Evolutionary conservation across 37 sponge, comb jelly and placozoan genomes (phyloP).

Genomic region (Beroe forskalii): DNA sequence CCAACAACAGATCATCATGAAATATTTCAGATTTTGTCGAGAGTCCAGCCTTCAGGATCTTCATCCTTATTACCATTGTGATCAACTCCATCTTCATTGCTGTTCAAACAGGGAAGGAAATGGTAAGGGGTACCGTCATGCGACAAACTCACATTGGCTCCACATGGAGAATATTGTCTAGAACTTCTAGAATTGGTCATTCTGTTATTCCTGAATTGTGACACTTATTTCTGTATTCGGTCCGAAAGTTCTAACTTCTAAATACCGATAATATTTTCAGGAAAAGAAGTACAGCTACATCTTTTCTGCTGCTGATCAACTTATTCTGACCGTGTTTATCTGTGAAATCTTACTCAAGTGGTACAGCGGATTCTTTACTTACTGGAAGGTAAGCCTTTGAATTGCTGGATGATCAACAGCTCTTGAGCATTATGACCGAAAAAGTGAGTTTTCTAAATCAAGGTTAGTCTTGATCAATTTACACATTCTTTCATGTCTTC

Average conservation of each 20-base stretch:
- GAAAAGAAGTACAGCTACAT: constrained; percentile 44
- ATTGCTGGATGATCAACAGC: background rate
- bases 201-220: too few relatives aligned
- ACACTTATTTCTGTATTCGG: too few relatives aligned
- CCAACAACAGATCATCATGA: too few relatives aligned
- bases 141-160: too few relatives aligned
- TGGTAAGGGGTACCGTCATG: constrained; percentile 43
- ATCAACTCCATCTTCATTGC: constrained; percentile 60
- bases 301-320: constrained; percentile 59
- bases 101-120: constrained; percentile 36
- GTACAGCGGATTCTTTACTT: constrained; percentile 60
- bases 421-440: too few relatives aligned
- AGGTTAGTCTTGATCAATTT: too few relatives aligned
- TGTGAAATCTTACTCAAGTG: constrained; percentile 66
- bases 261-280: too few relatives aligned
- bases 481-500: background rate
- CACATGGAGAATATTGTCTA: too few relatives aligned
- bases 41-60: constrained; percentile 6
- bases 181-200: too few relatives aligned
- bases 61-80: constrained; percentile 45
- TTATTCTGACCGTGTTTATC: constrained; percentile 36
- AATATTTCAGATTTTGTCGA: constrained; percentile 40
- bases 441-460: too few relatives aligned
- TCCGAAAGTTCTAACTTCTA: too few relatives aligned
- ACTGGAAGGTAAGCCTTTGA: constrained; percentile 66